These are phyloP conservation scores for Silurus aristotelis DNA, from an alignment of 2,797 vertebrate genomes.

Conservation along the genomic window DNA sequence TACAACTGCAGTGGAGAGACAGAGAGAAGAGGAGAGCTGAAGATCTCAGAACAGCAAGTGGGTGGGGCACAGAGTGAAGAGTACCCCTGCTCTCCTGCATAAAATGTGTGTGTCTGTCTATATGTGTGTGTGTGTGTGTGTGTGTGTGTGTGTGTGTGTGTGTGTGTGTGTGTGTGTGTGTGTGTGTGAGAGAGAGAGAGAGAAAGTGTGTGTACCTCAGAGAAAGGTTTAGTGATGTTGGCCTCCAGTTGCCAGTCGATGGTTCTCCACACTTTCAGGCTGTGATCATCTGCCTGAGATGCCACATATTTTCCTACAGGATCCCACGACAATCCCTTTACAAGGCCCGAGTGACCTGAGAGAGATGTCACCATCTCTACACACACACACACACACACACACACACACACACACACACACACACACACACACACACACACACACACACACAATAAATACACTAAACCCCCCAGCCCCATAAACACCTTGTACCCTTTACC, in stretches of 20 bases:
- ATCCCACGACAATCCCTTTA: slow-evolving; percentile 98
- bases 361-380: slow-evolving; percentile 92
- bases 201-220: slow-evolving; percentile 77
- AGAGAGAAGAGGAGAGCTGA: too few species aligned
- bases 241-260: slow-evolving; percentile 98
- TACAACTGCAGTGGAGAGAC: too few species aligned
- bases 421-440: too few species aligned
- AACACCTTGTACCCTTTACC: too few species aligned
- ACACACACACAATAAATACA: neutral
- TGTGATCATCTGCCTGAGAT: slow-evolving; percentile 96
- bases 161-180: slow-evolving; percentile 20
- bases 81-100: too few species aligned
- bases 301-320: slow-evolving; percentile 98
- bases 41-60: too few species aligned
- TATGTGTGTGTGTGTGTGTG: neutral
- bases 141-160: neutral
- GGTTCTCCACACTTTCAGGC: slow-evolving; percentile 95
- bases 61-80: too few species aligned
- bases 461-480: too few species aligned
- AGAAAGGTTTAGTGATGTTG: slow-evolving; percentile 97
- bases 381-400: slow-evolving; percentile 10
- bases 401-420: slow-evolving; percentile 17
- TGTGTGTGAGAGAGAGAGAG: neutral
- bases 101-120: too few species aligned
- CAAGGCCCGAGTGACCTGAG: slow-evolving; percentile 92